phyloP scores from a whole-genome alignment of 2,888 invertebrate species.

The Synergus japonicus region DNA sequence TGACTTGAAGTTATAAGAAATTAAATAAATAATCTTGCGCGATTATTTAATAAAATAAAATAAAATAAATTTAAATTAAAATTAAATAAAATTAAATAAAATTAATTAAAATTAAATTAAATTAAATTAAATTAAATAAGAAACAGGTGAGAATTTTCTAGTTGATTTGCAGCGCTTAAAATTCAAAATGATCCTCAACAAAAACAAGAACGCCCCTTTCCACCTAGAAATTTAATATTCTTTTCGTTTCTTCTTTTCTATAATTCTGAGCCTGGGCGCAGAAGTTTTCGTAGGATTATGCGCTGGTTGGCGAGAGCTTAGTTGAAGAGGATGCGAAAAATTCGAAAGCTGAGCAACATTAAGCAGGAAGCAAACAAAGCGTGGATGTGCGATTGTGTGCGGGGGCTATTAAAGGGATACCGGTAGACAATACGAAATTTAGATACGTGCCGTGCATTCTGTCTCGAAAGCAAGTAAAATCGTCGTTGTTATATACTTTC shows the following conservation, averaged over 20 bases:
- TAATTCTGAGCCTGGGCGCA: not conserved
- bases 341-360: slow-evolving; percentile 50
- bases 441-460: slow-evolving; percentile 73
- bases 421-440: slow-evolving; percentile 67
- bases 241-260: slow-evolving; percentile 4
- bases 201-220: not conserved
- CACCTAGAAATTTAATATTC: slow-evolving; percentile 7
- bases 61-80: too few species aligned
- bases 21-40: too few species aligned
- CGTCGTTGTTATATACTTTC: slow-evolving; percentile 52
- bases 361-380: slow-evolving; percentile 51
- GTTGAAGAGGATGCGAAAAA: slow-evolving; percentile 41
- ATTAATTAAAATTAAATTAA: too few species aligned
- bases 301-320: not conserved
- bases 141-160: not conserved
- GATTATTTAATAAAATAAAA: too few species aligned
- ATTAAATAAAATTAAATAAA: too few species aligned
- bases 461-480: slow-evolving; percentile 51
- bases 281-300: slow-evolving; percentile 25
- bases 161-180: not conserved
- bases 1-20: too few species aligned
- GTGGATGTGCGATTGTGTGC: slow-evolving; percentile 21
- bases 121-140: not conserved
- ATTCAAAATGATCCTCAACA: not conserved
- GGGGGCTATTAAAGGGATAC: slow-evolving; percentile 55